Conservation (phyloP, 2,797 vertebrate genomes). For the Mormyrops attenuatus region DNA sequence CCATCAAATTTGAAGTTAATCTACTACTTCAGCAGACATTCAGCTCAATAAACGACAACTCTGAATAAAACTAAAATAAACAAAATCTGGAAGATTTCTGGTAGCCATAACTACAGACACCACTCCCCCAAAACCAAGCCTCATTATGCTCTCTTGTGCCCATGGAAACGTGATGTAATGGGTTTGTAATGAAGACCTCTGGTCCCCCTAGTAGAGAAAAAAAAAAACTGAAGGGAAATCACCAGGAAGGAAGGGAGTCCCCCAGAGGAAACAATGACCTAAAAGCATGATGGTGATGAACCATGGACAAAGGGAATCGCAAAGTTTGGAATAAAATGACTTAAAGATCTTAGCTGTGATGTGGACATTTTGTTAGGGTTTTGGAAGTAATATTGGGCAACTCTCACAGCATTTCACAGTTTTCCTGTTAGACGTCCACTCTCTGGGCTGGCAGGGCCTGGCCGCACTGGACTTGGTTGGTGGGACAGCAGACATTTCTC, state of each 20-base stretch:
- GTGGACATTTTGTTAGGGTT: background rate
- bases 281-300: background rate
- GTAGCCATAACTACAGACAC: constrained; percentile 10
- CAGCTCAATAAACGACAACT: background rate
- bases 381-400: background rate
- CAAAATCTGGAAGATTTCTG: constrained; percentile 34
- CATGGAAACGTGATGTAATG: background rate
- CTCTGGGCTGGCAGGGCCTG: background rate
- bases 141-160: background rate
- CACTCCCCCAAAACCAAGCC: constrained; percentile 1
- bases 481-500: background rate
- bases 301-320: background rate
- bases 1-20: constrained; percentile 1
- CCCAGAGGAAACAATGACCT: background rate
- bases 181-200: constrained; percentile 8
- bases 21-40: background rate
- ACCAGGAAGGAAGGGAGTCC: background rate
- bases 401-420: background rate
- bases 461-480: background rate
- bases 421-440: background rate
- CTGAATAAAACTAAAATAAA: background rate
- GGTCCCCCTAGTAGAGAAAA: background rate
- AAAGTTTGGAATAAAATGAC: background rate
- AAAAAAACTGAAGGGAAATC: background rate
- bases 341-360: background rate